Base-by-base conservation (phyloP, 2,888 invertebrate species). In the Conomelus anceps region DNA sequence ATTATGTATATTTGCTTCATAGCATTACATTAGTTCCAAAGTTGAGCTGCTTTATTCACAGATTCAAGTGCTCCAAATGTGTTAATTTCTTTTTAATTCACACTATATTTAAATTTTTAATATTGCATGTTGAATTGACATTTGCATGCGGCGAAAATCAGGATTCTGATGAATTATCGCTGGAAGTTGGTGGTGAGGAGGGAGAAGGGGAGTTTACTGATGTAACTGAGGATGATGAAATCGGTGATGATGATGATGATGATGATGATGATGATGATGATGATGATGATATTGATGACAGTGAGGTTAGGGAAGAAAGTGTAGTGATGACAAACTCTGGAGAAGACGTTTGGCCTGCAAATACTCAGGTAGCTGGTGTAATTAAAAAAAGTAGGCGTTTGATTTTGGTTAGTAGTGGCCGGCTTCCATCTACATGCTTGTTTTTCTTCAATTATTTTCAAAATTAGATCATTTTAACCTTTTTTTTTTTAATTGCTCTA, bases 281-380 rank as follows among this genome's bases (percentile, higher is more conserved):
- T 23, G 90, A 91, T 89, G 90, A 89, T 84, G 90, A 90, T 84
- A 90, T 90, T 88, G 90, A 90, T 89, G 89, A 89, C 87, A 90
- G 90, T 63, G 89, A 89, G 87, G 90, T 63, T 63, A 90, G 87
- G 90, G 88, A 84, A 90, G 91, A 85, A 89, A 89, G 17, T 89
- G 89, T 85, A 90, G 90, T 87, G 92, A 92, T 92, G 91, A 91
- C 63, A 92, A 92, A 93, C 91, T 92, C 92, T 92, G 92, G 90
- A 84, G 91, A 91, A 89, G 89, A 90, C 85, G 91, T 90, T 92
- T 92, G 91, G 91, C 91, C 92, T 90, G 91, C 87, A 85, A 88
- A 89, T 22, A 3, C n/a, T 20, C 88, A 63, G 63, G 63, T 63
- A 63, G 84, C 11, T 24, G 22, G 3, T 17, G 13, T 17, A 4